Conservation (phyloP, 2,888 invertebrate species). For the Nomada hirtipes region DNA sequence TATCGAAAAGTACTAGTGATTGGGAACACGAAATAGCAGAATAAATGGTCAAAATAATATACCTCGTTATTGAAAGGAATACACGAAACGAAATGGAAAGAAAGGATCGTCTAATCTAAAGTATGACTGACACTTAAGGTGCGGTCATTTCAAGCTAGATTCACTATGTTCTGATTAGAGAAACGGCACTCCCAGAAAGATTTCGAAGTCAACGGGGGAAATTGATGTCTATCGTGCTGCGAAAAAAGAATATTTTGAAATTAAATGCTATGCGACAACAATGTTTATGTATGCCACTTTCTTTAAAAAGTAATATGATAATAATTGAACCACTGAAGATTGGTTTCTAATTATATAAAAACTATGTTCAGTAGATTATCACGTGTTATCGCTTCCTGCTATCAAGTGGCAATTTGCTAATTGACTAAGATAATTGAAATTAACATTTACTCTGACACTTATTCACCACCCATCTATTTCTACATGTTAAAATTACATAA, state of each 20-base stretch:
- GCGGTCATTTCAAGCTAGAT: constrained; percentile 55
- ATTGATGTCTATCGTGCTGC: too few species aligned
- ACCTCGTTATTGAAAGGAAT: neutral
- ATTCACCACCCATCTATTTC: neutral
- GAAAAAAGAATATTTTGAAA: neutral
- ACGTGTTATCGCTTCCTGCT: constrained; percentile 4
- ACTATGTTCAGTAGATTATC: neutral
- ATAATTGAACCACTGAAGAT: neutral
- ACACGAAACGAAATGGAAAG: constrained; percentile 26
- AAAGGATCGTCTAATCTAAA: constrained; percentile 35
- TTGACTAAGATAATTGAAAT: constrained; percentile 41
- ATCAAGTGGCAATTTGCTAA: constrained; percentile 36
- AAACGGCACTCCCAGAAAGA: constrained; percentile 45
- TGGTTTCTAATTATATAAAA: constrained; percentile 1
- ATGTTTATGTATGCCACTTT: too few species aligned
- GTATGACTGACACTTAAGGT: constrained; percentile 51
- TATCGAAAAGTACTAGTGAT: neutral
- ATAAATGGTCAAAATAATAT: neutral
- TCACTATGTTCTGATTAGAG: constrained; percentile 58
- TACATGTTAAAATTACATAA: constrained; percentile 7
- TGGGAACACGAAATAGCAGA: neutral
- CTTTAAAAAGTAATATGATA: neutral
- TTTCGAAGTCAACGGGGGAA: constrained; percentile 6
- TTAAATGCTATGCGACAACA: neutral
- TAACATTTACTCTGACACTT: constrained; percentile 7